Base-by-base conservation (phyloP, 2,888 invertebrate species). In the Microctonus brassicae region DNA sequence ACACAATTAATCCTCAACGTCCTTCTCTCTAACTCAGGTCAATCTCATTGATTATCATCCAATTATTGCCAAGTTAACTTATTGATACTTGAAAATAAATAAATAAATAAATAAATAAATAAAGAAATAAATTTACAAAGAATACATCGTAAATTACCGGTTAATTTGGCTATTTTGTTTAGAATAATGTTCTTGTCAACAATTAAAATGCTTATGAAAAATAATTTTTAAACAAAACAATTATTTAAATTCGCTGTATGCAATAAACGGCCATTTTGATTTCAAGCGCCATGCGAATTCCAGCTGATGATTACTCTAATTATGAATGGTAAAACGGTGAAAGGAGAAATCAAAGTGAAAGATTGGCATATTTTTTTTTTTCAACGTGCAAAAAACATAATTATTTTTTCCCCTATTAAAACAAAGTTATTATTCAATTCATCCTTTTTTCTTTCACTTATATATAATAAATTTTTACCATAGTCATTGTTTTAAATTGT, bases 331-430 rank as follows among this genome's bases (percentile, higher is more conserved):
- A 69, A 63, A 62, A 34, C 22, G 62, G 64, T 70, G 64, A 70
- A 70, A 70, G 70, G 70, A 70, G 70, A 70, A 70, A 70, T 70
- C 70, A 29, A 17, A 57, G 70, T 64, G 70, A 70, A 70, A 70
- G 69, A 69, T 62, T 36, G 33, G 20, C 17, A 5, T 13, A 17
- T 22, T 70, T 70, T 64, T 64, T 64, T n/a, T n/a, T n/a, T 17
- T 57, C 24, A 1, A 33, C 3, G 58, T 33, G 29, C 29, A 29
- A 7, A 29, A 1, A 33, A 26, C 2, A 33, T 6, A 17, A 1
- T 22, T 36, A 6, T 36, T 61, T 61, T 61, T 7, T 10, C n/a
- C 29, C n/a, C 33, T 5, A 5, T 33, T n/a, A 39, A 9, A 62
- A 62, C 13, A 36, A 24, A 20, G 42, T 22, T 39, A 39, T 13